phyloP scores from a whole-genome alignment of 2,797 vertebrate genomes.

The Enteromius trimaculatus region DNA sequence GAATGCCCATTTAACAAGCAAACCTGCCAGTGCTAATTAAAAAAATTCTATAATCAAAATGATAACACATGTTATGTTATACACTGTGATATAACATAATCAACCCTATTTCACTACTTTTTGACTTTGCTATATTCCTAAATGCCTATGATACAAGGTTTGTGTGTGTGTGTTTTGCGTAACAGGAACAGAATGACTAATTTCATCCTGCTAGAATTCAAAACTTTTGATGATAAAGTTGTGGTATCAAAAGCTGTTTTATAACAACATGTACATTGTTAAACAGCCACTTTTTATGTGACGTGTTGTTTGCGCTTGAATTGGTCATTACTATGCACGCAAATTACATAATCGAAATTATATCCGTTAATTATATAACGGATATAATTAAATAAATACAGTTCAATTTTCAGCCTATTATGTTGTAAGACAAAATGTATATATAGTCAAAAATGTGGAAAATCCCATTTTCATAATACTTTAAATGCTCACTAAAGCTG shows the following conservation, averaged over 20 bases:
- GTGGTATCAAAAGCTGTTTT: neutral
- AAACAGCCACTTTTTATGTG: neutral
- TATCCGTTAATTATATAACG: no score
- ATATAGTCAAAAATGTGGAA: neutral
- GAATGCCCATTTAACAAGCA: slow-evolving; percentile 50
- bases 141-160: neutral
- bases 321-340: neutral
- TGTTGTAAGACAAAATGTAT: neutral
- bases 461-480: neutral
- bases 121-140: neutral
- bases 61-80: slow-evolving; percentile 20
- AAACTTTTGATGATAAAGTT: neutral
- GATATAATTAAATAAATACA: no score
- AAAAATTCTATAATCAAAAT: slow-evolving; percentile 30
- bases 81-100: neutral
- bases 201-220: no score
- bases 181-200: neutral
- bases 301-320: neutral
- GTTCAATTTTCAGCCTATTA: neutral
- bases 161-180: no score
- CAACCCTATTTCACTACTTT: neutral
- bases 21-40: slow-evolving; percentile 34
- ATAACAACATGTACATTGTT: neutral
- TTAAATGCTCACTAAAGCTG: neutral
- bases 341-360: neutral